Evolutionary conservation across 2,113 vertebrate genomes (phyloP).

Genomic region (Leptocoma aspasia): DNA sequence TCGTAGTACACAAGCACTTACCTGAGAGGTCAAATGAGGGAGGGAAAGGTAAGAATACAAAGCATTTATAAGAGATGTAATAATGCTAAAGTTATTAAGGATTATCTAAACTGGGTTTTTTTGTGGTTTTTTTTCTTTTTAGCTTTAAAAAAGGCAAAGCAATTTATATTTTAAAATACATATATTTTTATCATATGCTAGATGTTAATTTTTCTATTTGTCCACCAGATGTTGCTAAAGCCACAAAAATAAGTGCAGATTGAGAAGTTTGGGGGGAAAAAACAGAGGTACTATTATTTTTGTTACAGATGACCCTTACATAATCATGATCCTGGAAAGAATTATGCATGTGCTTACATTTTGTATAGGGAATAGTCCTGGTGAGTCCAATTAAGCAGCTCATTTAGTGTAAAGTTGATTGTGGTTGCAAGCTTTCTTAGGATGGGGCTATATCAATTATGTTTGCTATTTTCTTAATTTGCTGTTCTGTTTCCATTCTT

Average conservation of each 20-base stretch:
- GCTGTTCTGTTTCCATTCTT: background rate
- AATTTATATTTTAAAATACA: background rate
- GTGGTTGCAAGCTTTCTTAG: background rate
- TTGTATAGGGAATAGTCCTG: background rate
- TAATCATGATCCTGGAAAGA: background rate
- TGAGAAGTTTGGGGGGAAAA: background rate
- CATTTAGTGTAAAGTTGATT: background rate
- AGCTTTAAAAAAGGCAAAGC: background rate
- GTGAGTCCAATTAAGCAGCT: background rate
- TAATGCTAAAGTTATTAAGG: background rate
- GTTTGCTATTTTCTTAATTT: background rate
- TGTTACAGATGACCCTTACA: background rate
- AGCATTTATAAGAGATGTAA: background rate
- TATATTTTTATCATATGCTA: background rate
- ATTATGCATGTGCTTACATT: background rate
- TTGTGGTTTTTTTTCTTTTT: background rate
- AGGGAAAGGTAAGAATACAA: background rate
- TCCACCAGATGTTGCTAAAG: conserved; percentile 68
- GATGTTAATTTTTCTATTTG: background rate
- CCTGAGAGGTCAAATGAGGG: background rate
- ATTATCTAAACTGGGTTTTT: background rate
- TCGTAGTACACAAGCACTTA: background rate
- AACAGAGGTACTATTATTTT: background rate
- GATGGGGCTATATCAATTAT: background rate
- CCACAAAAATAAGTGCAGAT: background rate